phyloP scores from a whole-genome alignment of 2,113 vertebrate species.

The Dipodomys ordii region DNA sequence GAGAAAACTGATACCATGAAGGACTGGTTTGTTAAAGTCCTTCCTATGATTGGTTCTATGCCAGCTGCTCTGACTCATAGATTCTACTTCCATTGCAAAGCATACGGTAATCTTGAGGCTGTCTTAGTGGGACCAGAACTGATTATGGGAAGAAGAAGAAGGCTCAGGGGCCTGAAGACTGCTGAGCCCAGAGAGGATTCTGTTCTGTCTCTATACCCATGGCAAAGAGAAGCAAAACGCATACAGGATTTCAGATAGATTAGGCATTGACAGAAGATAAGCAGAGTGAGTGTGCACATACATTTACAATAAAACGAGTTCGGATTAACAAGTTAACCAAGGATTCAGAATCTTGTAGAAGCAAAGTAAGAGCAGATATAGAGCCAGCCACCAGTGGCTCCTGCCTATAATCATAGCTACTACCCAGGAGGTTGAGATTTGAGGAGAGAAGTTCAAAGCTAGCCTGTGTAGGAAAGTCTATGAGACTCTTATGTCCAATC shows the following conservation, averaged over 20 bases:
- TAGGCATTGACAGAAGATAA: neutral
- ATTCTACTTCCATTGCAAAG: neutral
- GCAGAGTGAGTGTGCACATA: neutral
- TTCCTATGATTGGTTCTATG: neutral
- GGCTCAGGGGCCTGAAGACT: neutral
- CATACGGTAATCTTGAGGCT: neutral
- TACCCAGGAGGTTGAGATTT: too few species aligned
- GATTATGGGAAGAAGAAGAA: neutral
- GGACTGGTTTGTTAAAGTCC: neutral
- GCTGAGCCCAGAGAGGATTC: neutral
- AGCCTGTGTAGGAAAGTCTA: too few species aligned
- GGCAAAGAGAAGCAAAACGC: neutral
- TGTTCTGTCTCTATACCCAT: neutral
- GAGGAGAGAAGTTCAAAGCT: too few species aligned
- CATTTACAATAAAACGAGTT: too few species aligned
- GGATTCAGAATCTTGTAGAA: constrained; percentile 5
- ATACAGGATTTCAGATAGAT: neutral
- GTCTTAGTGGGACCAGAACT: neutral
- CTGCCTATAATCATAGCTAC: too few species aligned
- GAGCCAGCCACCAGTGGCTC: too few species aligned
- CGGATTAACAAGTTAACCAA: neutral
- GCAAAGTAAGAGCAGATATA: neutral
- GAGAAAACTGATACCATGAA: neutral
- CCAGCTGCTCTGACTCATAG: neutral
- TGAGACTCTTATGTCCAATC: too few species aligned